Evolutionary conservation across 2,113 vertebrate species (phyloP), one percentile per base, ranked within the genome.

Genomic region (Proterorhinus semilunaris): DNA sequence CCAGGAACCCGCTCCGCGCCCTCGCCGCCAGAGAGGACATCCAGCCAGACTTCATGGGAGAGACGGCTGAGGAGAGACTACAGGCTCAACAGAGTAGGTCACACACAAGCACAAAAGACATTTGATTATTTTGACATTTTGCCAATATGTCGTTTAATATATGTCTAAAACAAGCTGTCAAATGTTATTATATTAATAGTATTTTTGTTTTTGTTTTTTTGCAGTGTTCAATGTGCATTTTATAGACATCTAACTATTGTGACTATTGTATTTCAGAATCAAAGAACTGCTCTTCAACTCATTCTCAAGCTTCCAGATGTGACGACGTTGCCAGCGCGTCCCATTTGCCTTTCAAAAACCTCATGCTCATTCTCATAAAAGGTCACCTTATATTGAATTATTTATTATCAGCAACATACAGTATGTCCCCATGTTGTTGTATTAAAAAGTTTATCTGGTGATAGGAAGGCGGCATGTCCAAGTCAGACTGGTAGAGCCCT

Each of bases 311-410:
- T 1, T 46, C 58, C 66, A 53, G 61, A 45, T 74, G 85, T 44
- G 81, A 87, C 6, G 78, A 82, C 65, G 13, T 71, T 47, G 17
- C 44, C 42, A 81, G 7, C 62, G 51, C 55, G 79, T 68, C 69
- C 62, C 21, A 64, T 67, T 74, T 73, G 16, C 90, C 92, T 12
- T 93, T 87, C 81, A 89, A 75, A 72, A 86, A 73, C 66, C 83
- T 91, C 55, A 93, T 94, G 93, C 90, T 94, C 52, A 80, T 94
- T 52, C 90, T 89, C 62, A 66, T 94, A 21, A 94, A 94, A 93
- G 93, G 93, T 94, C 83, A 82, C 82, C 43, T 48, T 7, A 47
- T 10, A 8, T 49, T 7, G 50, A 43, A n/a, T 5, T 7, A 12
- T 16, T 49, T 43, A 17, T 15, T 36, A 6, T 42, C 10, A 47